phyloP scores from a whole-genome alignment of 2,113 vertebrate genomes.

The Festucalex cinctus region DNA sequence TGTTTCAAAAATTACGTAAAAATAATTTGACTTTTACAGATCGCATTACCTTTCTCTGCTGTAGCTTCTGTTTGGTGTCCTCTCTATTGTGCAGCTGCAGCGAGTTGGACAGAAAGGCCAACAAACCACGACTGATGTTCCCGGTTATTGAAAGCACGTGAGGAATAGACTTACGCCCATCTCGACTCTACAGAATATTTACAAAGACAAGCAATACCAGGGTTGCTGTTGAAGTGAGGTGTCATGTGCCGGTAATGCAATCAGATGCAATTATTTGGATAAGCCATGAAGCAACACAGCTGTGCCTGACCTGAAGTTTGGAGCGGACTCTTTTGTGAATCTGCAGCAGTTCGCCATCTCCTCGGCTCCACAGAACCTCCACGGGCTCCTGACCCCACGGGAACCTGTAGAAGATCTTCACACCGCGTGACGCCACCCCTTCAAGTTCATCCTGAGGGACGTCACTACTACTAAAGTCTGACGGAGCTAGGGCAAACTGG shows the following conservation, averaged over 20 bases:
- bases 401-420: constrained; percentile 80
- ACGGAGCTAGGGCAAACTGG: constrained; percentile 87
- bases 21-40: neutral
- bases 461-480: constrained; percentile 82
- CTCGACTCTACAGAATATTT: constrained; percentile 73
- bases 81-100: constrained; percentile 78
- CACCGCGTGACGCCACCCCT: constrained; percentile 71
- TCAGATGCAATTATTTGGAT: too few species aligned
- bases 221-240: too few species aligned
- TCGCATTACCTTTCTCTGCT: constrained; percentile 78
- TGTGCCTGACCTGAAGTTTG: constrained; percentile 73
- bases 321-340: constrained; percentile 64
- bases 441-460: constrained; percentile 65
- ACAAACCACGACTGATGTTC: constrained; percentile 80
- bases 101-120: constrained; percentile 86
- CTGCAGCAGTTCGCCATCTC: constrained; percentile 78
- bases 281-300: neutral
- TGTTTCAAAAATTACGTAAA: neutral
- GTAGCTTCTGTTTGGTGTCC: constrained; percentile 72
- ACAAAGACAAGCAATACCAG: neutral
- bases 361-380: constrained; percentile 82
- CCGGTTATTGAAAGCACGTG: constrained; percentile 79
- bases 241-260: too few species aligned
- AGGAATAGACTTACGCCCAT: constrained; percentile 81
- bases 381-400: constrained; percentile 88